Conservation (phyloP, 92 coral and sea anemone species). For the Muricea muricata region DNA sequence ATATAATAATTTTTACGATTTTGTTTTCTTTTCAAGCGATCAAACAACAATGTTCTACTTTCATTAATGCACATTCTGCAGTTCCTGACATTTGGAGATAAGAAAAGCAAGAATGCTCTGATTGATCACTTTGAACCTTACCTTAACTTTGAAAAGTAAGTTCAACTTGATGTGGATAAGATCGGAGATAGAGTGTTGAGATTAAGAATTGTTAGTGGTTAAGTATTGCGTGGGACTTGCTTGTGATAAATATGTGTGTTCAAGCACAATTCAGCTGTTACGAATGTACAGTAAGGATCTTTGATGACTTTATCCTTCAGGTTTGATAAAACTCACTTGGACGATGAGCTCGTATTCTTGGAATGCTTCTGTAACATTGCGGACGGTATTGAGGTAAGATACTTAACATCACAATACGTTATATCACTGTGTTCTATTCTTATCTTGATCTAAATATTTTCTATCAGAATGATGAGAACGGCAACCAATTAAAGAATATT, state of each 20-base stretch:
- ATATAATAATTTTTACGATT: too few relatives aligned
- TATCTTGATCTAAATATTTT: too few relatives aligned
- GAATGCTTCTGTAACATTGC: conserved; percentile 99
- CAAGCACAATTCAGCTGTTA: background rate
- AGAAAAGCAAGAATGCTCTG: conserved; percentile 85
- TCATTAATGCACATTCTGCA: conserved; percentile 98
- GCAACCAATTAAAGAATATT: conserved; percentile 86
- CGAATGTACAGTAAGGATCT: background rate
- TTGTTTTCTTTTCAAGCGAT: conserved; percentile 66
- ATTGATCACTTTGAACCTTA: conserved; percentile 90
- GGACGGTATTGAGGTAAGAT: conserved; percentile 89
- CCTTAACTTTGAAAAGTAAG: conserved; percentile 96
- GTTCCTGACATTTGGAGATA: conserved; percentile 96
- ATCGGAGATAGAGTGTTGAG: background rate
- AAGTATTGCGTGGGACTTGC: too few relatives aligned
- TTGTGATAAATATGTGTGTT: too few relatives aligned
- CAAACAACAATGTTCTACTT: conserved; percentile 89
- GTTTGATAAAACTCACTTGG: conserved; percentile 94
- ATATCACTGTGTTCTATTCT: too few relatives aligned
- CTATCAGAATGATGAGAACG: conserved; percentile 87
- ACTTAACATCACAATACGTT: background rate
- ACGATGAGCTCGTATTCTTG: conserved; percentile 87
- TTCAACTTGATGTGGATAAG: background rate
- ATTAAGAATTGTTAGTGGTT: too few relatives aligned
- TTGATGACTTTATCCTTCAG: conserved; percentile 40